phyloP scores from a whole-genome alignment of 2,113 vertebrate genomes.

The Phaethornis superciliosus region DNA sequence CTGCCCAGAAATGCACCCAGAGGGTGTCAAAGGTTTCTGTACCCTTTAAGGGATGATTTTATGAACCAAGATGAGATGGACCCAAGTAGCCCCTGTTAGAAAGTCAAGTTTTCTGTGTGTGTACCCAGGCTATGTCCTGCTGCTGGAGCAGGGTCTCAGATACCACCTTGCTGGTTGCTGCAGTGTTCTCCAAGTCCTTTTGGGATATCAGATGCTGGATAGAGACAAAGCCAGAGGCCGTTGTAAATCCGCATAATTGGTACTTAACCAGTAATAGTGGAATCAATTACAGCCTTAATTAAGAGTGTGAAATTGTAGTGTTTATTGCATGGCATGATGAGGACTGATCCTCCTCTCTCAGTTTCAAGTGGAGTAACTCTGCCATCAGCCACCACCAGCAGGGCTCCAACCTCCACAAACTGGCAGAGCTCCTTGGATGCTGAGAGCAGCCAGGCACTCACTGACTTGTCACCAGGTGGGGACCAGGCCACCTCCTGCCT shows the following conservation, averaged over 20 bases:
- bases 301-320: not conserved
- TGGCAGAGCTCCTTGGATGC: accelerated
- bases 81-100: not conserved
- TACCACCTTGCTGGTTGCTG: not conserved
- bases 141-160: not conserved
- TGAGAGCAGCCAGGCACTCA: no score
- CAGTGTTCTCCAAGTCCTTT: not conserved
- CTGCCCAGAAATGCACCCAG: not conserved
- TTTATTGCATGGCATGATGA: not conserved
- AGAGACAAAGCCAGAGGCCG: not conserved
- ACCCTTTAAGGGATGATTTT: not conserved
- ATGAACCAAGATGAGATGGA: not conserved
- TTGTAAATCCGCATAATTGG: constrained; percentile 18
- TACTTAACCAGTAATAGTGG: not conserved
- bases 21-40: accelerated
- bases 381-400: not conserved
- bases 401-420: not conserved
- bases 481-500: not conserved
- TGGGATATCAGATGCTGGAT: not conserved
- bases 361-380: not conserved
- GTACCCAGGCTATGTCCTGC: not conserved
- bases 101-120: not conserved
- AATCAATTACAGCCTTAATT: not conserved
- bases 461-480: no score
- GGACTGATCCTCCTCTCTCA: not conserved